Base-by-base conservation (phyloP, 2,113 vertebrate genomes). In the Beaufortia kweichowensis region DNA sequence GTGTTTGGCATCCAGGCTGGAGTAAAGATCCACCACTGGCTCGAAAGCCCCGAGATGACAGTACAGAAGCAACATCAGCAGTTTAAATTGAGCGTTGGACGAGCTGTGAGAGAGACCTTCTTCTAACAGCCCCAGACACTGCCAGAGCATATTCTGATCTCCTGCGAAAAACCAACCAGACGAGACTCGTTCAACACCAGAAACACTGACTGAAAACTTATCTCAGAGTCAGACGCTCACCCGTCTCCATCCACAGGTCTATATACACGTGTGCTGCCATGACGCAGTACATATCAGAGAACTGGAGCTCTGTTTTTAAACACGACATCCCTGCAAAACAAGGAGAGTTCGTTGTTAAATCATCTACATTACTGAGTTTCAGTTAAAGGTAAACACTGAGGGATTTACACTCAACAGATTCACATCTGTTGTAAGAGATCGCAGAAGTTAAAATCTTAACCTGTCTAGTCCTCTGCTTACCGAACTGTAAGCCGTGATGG, bases 31-130 rank as follows among this genome's bases (percentile, higher is more conserved):
- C 77, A 95, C 94, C 3, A 97, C 96, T 0, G 97, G 97, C 84
- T 98, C 95, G 33, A 98, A 99, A 2, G 96, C 95, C 72, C 97
- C 97, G 56, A 98, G 90, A 70, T 87, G 87, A 85, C 96, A 98
- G 92, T 95, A 98, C 85, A 99, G 93, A 64, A 95, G 95, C 88
- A 99, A 93, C 73, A 98, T 94, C 87, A 99, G 94, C 92, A 99
- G 88, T 87, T 99, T 99, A 90, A 98, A 98, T 88, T 99, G 97
- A 77, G 97, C 96, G 23, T 96, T 98, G 57, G 96, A 96, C 75
- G 95, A 88, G 60, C 96, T 98, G 81, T 93, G 90, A 17, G 91
- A 86, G 60, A 98, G 87, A 15, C 95, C 96, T 82, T 98, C 95
- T 85, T 96, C 95, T 61, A 99, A 84, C 41, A 98, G 81, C 0